phyloP scores from a whole-genome alignment of 2,113 vertebrate genomes.

The Lucifuga dentata region DNA sequence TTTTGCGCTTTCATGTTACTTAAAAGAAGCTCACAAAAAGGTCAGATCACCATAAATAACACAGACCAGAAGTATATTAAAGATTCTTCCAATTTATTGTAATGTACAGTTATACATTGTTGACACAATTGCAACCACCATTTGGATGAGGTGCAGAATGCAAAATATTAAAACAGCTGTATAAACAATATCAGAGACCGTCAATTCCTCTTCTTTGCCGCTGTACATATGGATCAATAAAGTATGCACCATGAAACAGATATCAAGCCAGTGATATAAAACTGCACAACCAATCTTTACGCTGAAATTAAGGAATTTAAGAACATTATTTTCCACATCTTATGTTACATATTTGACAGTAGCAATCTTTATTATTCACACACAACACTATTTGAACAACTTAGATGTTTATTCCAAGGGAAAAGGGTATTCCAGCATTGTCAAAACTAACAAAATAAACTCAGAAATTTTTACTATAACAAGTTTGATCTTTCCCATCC shows the following conservation, averaged over 20 bases:
- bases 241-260: slow-evolving; percentile 73
- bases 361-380: slow-evolving; percentile 75
- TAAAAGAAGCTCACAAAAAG: not conserved
- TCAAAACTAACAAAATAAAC: slow-evolving; percentile 47
- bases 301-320: slow-evolving; percentile 70
- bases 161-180: slow-evolving; percentile 85
- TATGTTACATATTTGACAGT: slow-evolving; percentile 82
- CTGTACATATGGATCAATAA: slow-evolving; percentile 74
- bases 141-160: slow-evolving; percentile 67
- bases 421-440: slow-evolving; percentile 50
- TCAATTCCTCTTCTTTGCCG: slow-evolving; percentile 49
- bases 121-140: slow-evolving; percentile 80
- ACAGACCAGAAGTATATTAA: slow-evolving; percentile 63
- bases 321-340: slow-evolving; percentile 79
- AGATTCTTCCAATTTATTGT: slow-evolving; percentile 82
- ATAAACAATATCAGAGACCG: slow-evolving; percentile 74
- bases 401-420: slow-evolving; percentile 64
- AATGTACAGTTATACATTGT: slow-evolving; percentile 95
- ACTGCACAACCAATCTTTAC: slow-evolving; percentile 75
- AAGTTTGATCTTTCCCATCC: slow-evolving; percentile 37
- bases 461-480: slow-evolving; percentile 31
- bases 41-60: slow-evolving; percentile 38
- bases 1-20: not conserved
- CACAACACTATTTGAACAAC: slow-evolving; percentile 74
- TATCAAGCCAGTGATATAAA: slow-evolving; percentile 77